Conservation (phyloP, 2,888 invertebrate species). For the Agonum fuliginosum region DNA sequence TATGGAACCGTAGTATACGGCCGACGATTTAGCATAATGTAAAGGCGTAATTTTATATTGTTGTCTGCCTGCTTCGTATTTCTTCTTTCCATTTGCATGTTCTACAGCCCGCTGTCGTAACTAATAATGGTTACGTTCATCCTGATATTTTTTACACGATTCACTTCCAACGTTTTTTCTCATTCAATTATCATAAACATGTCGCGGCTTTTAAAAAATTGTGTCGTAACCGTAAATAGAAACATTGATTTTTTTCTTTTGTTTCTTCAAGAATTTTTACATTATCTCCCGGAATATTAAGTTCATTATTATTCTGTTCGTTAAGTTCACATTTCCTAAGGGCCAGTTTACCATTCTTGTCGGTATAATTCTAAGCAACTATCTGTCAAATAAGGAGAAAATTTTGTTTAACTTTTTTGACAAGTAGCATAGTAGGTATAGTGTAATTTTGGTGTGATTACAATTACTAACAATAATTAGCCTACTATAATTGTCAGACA, state of each 20-base stretch:
- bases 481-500: no score
- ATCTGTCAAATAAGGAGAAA: no score
- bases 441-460: no score
- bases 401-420: no score
- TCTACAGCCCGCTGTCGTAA: conserved; percentile 49
- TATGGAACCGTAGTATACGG: conserved; percentile 40
- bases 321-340: no score
- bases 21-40: conserved; percentile 19
- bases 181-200: conserved; percentile 73
- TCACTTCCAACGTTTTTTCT: conserved; percentile 70
- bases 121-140: conserved; percentile 53
- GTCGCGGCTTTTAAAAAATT: conserved; percentile 64
- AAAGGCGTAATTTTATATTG: conserved; percentile 56
- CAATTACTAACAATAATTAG: no score
- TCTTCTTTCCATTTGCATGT: conserved; percentile 55
- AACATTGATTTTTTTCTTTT: conserved; percentile 52
- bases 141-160: conserved; percentile 60
- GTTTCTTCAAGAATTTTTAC: conserved; percentile 33
- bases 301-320: not conserved
- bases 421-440: no score
- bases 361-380: no score
- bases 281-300: conserved; percentile 19
- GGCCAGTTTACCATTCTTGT: no score
- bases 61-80: conserved; percentile 44
- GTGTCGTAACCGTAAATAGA: conserved; percentile 56